Evolutionary conservation across 2,797 vertebrate species (phyloP), one percentile per base, ranked within the genome.

Genomic region (Acanthopagrus latus): DNA sequence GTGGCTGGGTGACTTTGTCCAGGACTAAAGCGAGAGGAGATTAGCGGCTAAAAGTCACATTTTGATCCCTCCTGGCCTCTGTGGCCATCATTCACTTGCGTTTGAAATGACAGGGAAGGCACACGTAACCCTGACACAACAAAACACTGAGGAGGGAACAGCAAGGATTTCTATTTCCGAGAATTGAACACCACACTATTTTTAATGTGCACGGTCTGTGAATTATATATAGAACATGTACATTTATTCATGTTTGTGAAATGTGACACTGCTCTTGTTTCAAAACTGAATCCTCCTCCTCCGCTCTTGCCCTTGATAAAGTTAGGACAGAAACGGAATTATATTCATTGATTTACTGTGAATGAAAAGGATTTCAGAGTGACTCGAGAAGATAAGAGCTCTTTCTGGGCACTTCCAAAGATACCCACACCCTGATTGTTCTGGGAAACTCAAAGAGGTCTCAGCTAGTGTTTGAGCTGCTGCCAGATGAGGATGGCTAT

Each of bases 351-450:
- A 85, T 90, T 88, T 64, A 48, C 68, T 60, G 67, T 54, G 63
- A 90, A 87, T 82, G 74, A 88, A 89, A 85, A 79, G 74, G 71
- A 80, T 76, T 87, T 89, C 48, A 58, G 79, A 79, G 78, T 48
- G 80, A 91, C 82, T 80, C 14, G 3, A 52, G 56, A 56, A 86
- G 91, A 93, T 93, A 93, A 93, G 84, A 63, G 11, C 76, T 71
- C 70, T 71, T 81, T 88, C 77, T 81, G 72, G 76, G 79, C 75
- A 68, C 71, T 83, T 92, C 80, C 73, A 76, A 68, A 93, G 88
- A 92, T 88, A 82, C 75, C 72, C 71, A 66, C 63, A 84, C 76
- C 82, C 64, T 56, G 89, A 93, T 92, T 89, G 88, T 93, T 93
- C 82, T 69, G 68, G 84, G 88, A 89, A 91, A 88, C 84, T 88